Evolutionary conservation across 2,113 vertebrate species (phyloP).

Genomic region (Spea bombifrons): DNA sequence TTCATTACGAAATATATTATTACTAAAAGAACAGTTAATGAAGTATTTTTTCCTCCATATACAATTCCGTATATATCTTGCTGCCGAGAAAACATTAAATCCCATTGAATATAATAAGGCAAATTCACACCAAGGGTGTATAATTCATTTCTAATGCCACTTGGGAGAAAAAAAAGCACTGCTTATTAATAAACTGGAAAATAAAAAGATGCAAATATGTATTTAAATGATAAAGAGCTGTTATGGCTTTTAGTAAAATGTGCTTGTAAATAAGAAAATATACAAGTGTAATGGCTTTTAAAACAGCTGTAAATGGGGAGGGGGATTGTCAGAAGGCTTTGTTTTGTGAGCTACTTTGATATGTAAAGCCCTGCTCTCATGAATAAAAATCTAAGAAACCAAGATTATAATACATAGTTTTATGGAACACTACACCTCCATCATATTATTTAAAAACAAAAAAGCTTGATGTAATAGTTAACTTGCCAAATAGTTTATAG

Average conservation of each 20-base stretch:
- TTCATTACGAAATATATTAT: conserved; percentile 20
- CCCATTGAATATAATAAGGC: conserved; percentile 14
- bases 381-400: too few relatives aligned
- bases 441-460: too few relatives aligned
- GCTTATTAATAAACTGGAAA: conserved; percentile 38
- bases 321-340: too few relatives aligned
- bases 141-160: conserved; percentile 31
- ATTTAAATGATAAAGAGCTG: conserved; percentile 33
- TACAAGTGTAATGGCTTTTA: conserved; percentile 4
- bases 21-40: conserved; percentile 23
- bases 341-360: too few relatives aligned
- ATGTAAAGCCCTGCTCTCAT: too few relatives aligned
- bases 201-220: conserved; percentile 22
- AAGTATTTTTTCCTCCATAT: conserved; percentile 15
- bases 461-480: too few relatives aligned
- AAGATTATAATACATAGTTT: too few relatives aligned
- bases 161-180: conserved; percentile 6
- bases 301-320: too few relatives aligned
- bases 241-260: conserved; percentile 23
- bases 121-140: conserved; percentile 12
- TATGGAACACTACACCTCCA: too few relatives aligned
- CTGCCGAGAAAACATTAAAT: conserved; percentile 16
- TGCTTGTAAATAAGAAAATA: neutral
- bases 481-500: too few relatives aligned
- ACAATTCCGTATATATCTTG: conserved; percentile 10